Evolutionary conservation across 2,888 invertebrate species (phyloP).

Genomic region (Poecilobothrus nobilitatus): DNA sequence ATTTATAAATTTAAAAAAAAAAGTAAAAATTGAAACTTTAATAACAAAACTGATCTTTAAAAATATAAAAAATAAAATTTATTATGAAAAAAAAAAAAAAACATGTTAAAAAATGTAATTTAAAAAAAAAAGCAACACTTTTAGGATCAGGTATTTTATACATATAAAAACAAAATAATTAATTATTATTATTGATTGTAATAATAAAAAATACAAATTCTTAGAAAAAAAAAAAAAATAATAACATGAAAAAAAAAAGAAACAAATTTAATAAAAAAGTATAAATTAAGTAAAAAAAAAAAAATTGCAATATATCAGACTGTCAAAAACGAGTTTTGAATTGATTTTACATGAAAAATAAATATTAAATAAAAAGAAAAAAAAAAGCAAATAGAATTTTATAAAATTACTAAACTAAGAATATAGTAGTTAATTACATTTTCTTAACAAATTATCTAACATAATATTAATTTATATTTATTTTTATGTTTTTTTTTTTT

Average conservation of each 20-base stretch:
- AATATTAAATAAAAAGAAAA: no score
- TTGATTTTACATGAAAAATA: neutral
- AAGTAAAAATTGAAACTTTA: no score
- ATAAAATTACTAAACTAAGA: no score
- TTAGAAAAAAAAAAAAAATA: neutral
- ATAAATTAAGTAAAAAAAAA: neutral
- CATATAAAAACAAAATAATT: neutral
- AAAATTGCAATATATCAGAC: conserved; percentile 1
- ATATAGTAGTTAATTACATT: no score
- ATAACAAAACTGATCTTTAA: no score
- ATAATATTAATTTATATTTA: no score
- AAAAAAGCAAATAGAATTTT: no score
- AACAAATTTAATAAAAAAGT: neutral
- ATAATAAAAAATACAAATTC: neutral
- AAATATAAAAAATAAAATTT: no score
- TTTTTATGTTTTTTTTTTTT: no score
- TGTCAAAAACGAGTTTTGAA: conserved; percentile 2
- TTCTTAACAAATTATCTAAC: no score
- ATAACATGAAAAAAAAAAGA: neutral
- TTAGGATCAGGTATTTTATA: neutral
- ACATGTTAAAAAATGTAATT: neutral
- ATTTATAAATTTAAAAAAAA: no score
- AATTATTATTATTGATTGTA: neutral
- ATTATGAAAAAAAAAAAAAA: no score
- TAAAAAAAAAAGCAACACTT: neutral